Evolutionary conservation across 2,888 invertebrate species (phyloP), one percentile per base, ranked within the genome.

Genomic region (Plagodis pulveraria): DNA sequence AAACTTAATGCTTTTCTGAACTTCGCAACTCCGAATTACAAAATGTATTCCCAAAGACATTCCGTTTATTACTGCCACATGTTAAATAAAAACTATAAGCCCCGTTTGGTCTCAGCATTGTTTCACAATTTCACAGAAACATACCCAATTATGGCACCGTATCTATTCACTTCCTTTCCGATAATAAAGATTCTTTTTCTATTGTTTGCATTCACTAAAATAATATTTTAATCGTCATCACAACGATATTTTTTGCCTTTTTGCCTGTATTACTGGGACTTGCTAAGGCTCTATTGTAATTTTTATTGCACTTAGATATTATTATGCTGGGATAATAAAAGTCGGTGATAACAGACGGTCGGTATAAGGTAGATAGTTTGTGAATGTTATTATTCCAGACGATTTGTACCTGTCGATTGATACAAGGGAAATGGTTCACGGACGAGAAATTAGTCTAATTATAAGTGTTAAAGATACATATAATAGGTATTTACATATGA

Each of bases 121-220:
- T 90, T 87, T 89, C 84, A 87, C 58, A 48, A 77, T 81, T 88
- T 89, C 89, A 66, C 63, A 76, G 89, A 89, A 89, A 76, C 66
- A 60, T 73, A 66, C 63, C 76, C 81, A 83, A 86, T 88, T 85
- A 81, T 74, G 56, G 73, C 72, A 55, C 78, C 75, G 79, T 89
- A 89, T 89, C 89, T 89, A 83, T 89, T 84, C 83, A 89, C 84
- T 89, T 91, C 91, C 90, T 87, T 76, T 84, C 76, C 72, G 89
- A 90, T 90, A 87, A 76, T 87, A 88, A 89, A 87, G 80, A 84
- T 78, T 83, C 82, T 75, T 76, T 68, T 65, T 58, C 83, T 71
- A 85, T 91, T 91, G 90, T 91, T 86, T 87, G 85, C 72, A 73
- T 71, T 73, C 70, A 80, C 78, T 75, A 81, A 89, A 87, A 87